Conservation (phyloP, 2,797 vertebrate species). For the Heteromormyrus szaboi region DNA sequence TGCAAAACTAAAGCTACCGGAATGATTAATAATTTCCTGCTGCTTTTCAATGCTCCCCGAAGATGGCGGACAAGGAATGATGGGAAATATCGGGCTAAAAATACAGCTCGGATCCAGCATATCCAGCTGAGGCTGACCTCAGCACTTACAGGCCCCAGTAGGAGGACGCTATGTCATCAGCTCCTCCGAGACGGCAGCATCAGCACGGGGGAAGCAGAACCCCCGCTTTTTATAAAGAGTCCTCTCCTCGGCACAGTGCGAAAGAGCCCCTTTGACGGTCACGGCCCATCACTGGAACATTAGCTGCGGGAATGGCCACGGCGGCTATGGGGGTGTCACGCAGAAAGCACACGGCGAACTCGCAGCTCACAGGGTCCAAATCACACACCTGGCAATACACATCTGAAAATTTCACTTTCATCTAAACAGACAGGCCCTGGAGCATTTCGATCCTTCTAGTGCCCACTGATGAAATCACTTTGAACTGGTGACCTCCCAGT, state of each 20-base stretch:
- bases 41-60: background rate
- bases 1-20: background rate
- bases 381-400: background rate
- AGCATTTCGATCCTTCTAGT: background rate
- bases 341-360: background rate
- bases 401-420: background rate
- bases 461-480: background rate
- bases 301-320: background rate
- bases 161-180: background rate
- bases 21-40: background rate
- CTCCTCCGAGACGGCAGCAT: background rate
- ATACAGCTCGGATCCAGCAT: background rate
- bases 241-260: background rate
- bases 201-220: background rate
- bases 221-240: background rate
- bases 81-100: background rate
- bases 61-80: background rate
- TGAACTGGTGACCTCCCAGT: background rate
- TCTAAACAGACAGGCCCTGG: background rate
- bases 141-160: background rate
- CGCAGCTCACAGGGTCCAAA: background rate
- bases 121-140: background rate
- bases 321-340: background rate
- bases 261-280: background rate
- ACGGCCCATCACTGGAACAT: background rate